Evolutionary conservation across 2,888 invertebrate species (phyloP), one percentile per base, ranked within the genome.

Genomic region (Itoplectis maculator): DNA sequence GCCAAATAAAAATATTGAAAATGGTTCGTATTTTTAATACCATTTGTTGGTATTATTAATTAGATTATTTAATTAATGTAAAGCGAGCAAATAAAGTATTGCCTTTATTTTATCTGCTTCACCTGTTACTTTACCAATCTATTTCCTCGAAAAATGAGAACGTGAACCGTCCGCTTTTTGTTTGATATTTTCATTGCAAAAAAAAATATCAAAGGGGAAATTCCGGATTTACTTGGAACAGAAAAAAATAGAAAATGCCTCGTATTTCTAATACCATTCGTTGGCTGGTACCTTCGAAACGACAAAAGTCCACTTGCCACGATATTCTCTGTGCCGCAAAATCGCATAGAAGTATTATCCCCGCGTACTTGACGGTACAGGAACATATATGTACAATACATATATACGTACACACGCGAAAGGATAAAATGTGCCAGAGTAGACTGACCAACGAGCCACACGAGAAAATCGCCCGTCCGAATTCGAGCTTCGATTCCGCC

Each of bases 381-480:
- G 35, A 6, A 0, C 6, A 35, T 37, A 23, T 54, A 45, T 66
- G 47, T 68, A n/a, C n/a, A n/a, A n/a, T n/a, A n/a, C n/a, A n/a
- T n/a, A n/a, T n/a, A n/a, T n/a, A n/a, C n/a, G n/a, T n/a, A n/a
- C n/a, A n/a, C n/a, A n/a, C n/a, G 47, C 56, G 47, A 56, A 54
- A 47, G 68, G 35, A 79, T 73, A 68, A 42, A 74, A 37, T 42
- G 40, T 70, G 42, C 7, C 56, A 35, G 37, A 63, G 29, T 15
- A 40, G 76, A 72, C 65, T 72, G 76, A 81, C 42, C 80, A 56
- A 59, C 80, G 80, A 70, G 80, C 54, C 70, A 29, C 37, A 47
- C 35, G 66, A 3, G n/a, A n/a, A 72, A 81, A 76, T 76, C 65
- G 66, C 18, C 70, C 7, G 40, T 47, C 13, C 49, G 42, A 70